Base-by-base conservation (phyloP, 2,113 vertebrate genomes). In the Jacana jacana region DNA sequence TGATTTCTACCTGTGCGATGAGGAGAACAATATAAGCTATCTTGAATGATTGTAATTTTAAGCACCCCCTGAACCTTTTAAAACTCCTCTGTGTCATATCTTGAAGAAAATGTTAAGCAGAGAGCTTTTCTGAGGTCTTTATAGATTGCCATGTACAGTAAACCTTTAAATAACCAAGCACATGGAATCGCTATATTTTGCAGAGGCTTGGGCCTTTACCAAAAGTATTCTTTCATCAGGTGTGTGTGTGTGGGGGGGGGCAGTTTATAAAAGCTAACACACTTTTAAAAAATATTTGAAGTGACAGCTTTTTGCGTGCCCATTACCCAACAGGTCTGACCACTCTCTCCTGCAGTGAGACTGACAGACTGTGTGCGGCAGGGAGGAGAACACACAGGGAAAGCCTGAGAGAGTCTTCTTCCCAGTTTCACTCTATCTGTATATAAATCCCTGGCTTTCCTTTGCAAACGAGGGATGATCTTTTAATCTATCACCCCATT, bases 161-260 rank as follows among this genome's bases (percentile, higher is more conserved):
- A 78, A 78, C 23, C 63, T 96, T 78, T 92, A 95, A 96, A 91
- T 75, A 94, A 42, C 63, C 5, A 31, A 92, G 85, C 78, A 81
- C 77, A 23, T 27, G 81, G 71, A 65, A 48, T 91, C 64, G 54
- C 27, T 55, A 2, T 63, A 65, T 94, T 96, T 88, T 86, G 58
- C 79, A 95, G 86, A 96, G 77, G 86, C 73, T 90, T 96, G 95
- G 88, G 89, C 80, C 72, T 79, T 93, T 86, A 89, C 86, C 72
- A 94, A 92, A 84, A 78, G 35, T 80, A 94, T 95, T 97, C 91
- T 83, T 90, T 91, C 17, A 18, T 88, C 82, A 64, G 89, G 51
- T 35, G 33, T 42, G 4, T 27, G 18, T 35, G 11, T 77, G 76
- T 4, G 48, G 55, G 73, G 92, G 44, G 51, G 44, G 44, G 13